These are phyloP conservation scores for Gonocerus acuteangulatus DNA, from an alignment of 2,888 invertebrate species.

Conservation along the genomic window DNA sequence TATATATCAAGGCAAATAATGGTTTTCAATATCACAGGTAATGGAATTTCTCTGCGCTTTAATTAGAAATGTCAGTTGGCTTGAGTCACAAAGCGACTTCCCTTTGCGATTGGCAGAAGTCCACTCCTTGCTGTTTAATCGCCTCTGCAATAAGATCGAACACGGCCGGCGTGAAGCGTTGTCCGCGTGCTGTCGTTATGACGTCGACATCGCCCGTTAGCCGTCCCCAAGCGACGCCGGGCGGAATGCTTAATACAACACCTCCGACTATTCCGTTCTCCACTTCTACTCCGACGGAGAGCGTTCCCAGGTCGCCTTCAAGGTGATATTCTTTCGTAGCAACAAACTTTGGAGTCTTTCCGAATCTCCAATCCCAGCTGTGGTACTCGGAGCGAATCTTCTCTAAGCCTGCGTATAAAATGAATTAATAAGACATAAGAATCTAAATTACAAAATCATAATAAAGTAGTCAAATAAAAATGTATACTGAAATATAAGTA, in stretches of 20 bases:
- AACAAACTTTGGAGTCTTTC: conserved; percentile 76
- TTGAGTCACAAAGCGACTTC: conserved; percentile 7
- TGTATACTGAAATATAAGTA: background rate
- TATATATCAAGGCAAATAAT: too few species aligned
- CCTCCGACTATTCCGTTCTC: conserved; percentile 58
- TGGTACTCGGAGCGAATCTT: conserved; percentile 59
- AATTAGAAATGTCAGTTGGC: too few species aligned
- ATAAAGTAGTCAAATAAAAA: background rate
- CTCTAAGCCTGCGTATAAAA: conserved; percentile 63
- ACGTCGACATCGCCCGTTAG: conserved; percentile 26
- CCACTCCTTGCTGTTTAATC: conserved; percentile 27
- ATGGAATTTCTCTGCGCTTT: too few species aligned
- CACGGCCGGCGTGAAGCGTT: conserved; percentile 23
- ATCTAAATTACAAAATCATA: background rate
- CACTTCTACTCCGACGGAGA: conserved; percentile 57
- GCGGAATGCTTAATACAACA: conserved; percentile 51
- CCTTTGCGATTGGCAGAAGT: background rate
- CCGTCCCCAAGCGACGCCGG: conserved; percentile 31
- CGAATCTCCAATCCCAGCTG: conserved; percentile 84
- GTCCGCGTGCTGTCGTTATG: conserved; percentile 21
- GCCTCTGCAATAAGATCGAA: conserved; percentile 27
- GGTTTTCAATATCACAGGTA: too few species aligned
- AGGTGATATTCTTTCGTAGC: conserved; percentile 49
- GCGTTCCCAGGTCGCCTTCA: conserved; percentile 43
- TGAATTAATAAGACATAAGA: too few species aligned